These are phyloP conservation scores for Hoplostethus mediterraneus DNA, from an alignment of 2,797 vertebrate genomes.

Conservation along the genomic window DNA sequence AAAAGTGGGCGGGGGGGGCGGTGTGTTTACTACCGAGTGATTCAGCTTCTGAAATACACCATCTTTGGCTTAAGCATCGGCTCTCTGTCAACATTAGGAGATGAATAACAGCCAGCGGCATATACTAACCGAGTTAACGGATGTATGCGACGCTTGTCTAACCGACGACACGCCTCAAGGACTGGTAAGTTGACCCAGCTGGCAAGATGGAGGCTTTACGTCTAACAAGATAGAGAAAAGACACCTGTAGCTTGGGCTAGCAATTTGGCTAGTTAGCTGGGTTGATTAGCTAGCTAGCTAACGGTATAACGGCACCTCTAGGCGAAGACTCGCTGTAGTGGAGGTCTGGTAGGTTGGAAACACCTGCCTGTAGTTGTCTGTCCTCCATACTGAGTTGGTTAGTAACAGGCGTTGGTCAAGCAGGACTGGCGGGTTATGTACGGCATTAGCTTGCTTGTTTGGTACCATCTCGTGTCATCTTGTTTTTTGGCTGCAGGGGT, in stretches of 20 bases:
- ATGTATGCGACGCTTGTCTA: background rate
- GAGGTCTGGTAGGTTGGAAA: background rate
- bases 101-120: conserved; percentile 23
- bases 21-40: background rate
- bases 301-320: background rate
- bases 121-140: background rate
- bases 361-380: background rate
- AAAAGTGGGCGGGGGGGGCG: no score
- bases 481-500: conserved; percentile 3
- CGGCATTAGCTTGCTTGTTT: background rate
- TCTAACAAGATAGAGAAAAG: background rate
- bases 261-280: conserved; percentile 21
- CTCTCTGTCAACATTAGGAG: conserved; percentile 56
- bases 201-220: conserved; percentile 7
- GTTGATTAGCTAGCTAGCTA: conserved; percentile 46
- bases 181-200: background rate
- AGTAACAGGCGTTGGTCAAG: fast-evolving
- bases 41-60: fast-evolving
- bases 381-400: no score
- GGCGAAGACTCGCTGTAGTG: background rate
- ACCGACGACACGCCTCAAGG: no score
- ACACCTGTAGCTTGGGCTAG: conserved; percentile 27
- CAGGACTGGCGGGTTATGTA: no score
- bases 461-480: background rate
- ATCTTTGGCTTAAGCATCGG: conserved; percentile 48